A percentile compares a stretch with the other conserved stretches of the same genome.
Evolutionary conservation across 2,888 invertebrate species (phyloP).

Genomic region (Shargacucullia verbasci): DNA sequence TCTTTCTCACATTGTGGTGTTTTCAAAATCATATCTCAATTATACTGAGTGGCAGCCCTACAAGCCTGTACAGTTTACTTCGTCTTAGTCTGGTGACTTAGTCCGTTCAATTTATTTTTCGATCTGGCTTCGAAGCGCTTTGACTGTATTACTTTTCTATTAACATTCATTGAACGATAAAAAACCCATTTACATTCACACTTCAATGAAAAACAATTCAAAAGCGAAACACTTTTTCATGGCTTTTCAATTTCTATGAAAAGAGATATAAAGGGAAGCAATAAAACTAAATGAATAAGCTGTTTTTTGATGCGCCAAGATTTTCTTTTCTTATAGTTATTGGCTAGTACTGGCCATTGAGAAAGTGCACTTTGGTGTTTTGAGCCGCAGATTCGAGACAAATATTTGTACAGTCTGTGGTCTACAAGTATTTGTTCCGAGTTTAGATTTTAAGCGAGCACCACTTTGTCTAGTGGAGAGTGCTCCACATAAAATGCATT

Average conservation of each 20-base stretch:
- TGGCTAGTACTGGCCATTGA: background rate
- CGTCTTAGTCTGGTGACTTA: background rate
- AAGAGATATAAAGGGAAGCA: conserved; percentile 12
- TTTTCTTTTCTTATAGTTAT: background rate
- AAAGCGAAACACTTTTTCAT: conserved; percentile 30
- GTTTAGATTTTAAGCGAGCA: background rate
- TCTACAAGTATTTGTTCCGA: background rate
- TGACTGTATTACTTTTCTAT: conserved; percentile 28
- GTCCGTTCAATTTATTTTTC: conserved; percentile 10
- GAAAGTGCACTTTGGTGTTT: background rate
- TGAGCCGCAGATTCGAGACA: background rate
- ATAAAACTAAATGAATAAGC: conserved; percentile 15
- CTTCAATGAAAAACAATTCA: conserved; percentile 13
- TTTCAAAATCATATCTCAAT: too few species aligned
- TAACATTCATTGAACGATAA: conserved; percentile 19
- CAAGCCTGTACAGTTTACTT: background rate
- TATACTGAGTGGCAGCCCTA: background rate
- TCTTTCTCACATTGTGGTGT: too few species aligned
- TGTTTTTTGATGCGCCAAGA: conserved; percentile 3
- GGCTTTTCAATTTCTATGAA: conserved; percentile 48
- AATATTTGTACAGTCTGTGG: background rate
- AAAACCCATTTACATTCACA: conserved; percentile 21
- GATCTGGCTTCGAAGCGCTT: conserved; percentile 15
- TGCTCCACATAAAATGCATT: background rate
- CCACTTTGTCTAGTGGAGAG: background rate